phyloP scores from a whole-genome alignment of 2,113 vertebrate species.

The Eulemur rufifrons region DNA sequence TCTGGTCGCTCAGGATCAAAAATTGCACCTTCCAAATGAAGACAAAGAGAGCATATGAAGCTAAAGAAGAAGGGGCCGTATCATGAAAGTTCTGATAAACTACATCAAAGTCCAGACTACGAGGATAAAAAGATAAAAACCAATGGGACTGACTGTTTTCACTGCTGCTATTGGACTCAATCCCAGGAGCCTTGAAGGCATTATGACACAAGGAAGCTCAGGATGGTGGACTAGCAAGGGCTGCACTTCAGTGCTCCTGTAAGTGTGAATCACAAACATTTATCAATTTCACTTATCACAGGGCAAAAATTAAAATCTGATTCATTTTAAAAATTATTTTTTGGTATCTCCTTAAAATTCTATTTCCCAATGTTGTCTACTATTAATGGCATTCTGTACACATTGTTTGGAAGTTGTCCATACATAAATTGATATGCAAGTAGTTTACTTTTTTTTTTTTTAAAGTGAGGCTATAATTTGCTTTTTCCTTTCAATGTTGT shows the following conservation, averaged over 20 bases:
- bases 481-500: neutral
- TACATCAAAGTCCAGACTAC: neutral
- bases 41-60: neutral
- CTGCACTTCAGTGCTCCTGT: neutral
- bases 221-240: neutral
- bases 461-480: neutral
- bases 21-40: neutral
- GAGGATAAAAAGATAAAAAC: neutral
- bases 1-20: neutral
- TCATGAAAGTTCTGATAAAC: neutral
- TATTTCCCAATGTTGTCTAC: neutral
- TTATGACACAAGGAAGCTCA: neutral
- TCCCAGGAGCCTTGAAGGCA: neutral
- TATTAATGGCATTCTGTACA: neutral
- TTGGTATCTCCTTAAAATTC: neutral
- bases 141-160: neutral
- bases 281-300: neutral
- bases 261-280: neutral
- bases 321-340: neutral
- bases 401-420: neutral
- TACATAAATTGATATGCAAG: neutral
- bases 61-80: neutral
- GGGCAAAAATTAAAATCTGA: neutral
- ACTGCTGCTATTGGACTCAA: neutral
- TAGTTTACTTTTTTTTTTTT: neutral